Conservation (phyloP, 2,888 invertebrate species). For the Ornithoptera priamus region DNA sequence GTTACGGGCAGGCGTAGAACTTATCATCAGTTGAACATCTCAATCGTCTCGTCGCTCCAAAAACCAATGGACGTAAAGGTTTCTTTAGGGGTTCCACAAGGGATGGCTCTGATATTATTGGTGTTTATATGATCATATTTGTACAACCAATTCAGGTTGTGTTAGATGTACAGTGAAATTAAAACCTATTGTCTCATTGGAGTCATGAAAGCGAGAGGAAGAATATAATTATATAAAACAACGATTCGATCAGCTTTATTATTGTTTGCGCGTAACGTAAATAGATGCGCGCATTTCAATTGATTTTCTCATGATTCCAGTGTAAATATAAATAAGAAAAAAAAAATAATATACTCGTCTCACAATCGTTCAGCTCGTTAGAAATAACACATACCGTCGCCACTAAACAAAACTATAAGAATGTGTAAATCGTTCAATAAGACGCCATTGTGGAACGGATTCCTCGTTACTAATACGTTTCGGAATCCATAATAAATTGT, state of each 20-base stretch:
- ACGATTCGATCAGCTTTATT: slow-evolving; percentile 42
- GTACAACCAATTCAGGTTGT: no score
- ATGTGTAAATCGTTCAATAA: slow-evolving; percentile 30
- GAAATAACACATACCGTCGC: slow-evolving; percentile 51
- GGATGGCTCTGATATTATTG: no score
- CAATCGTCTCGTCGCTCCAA: no score
- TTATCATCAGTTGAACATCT: no score
- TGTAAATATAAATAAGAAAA: slow-evolving; percentile 55
- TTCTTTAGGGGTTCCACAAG: no score
- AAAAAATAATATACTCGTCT: slow-evolving; percentile 34
- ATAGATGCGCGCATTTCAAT: slow-evolving; percentile 42
- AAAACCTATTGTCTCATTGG: neutral
- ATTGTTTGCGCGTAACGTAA: slow-evolving; percentile 38
- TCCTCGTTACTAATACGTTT: slow-evolving; percentile 40
- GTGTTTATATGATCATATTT: no score
- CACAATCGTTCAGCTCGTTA: slow-evolving; percentile 43
- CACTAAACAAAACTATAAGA: slow-evolving; percentile 49
- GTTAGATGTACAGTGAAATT: neutral
- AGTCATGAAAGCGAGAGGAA: slow-evolving; percentile 8
- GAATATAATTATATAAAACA: slow-evolving; percentile 27
- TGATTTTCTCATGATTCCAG: slow-evolving; percentile 51
- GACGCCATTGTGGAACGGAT: slow-evolving; percentile 36
- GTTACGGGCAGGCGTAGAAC: no score
- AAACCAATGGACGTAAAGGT: no score
- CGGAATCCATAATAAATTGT: slow-evolving; percentile 37